Evolutionary conservation across 2,888 invertebrate genomes (phyloP).

Genomic region (Synanthedon tipuliformis): DNA sequence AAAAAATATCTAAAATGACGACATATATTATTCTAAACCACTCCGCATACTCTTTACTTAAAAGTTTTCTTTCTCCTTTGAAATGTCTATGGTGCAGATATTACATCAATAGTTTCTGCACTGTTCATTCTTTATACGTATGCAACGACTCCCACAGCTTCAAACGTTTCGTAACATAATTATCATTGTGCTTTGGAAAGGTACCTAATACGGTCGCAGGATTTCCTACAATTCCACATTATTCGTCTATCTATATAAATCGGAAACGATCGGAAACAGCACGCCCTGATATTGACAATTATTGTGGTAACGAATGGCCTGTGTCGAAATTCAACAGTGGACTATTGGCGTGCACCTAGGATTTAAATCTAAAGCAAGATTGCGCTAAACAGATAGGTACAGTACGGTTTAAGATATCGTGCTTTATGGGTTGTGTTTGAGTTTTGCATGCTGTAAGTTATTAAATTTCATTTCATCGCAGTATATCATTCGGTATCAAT

Average conservation of each 20-base stretch:
- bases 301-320: constrained; percentile 40
- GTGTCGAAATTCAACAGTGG: constrained; percentile 32
- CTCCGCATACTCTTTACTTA: too few species aligned
- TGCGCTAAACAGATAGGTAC: constrained; percentile 26
- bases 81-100: too few species aligned
- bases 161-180: constrained; percentile 45
- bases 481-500: constrained; percentile 14
- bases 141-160: constrained; percentile 24
- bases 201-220: constrained; percentile 34
- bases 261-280: constrained; percentile 41
- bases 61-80: too few species aligned
- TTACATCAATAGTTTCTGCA: not conserved
- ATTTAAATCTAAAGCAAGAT: constrained; percentile 37
- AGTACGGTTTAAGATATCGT: constrained; percentile 17
- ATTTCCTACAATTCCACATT: constrained; percentile 31
- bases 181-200: constrained; percentile 54
- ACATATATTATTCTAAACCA: too few species aligned
- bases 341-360: constrained; percentile 25
- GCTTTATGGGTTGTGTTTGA: constrained; percentile 8
- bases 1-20: too few species aligned
- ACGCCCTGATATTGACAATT: constrained; percentile 45
- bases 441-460: constrained; percentile 17
- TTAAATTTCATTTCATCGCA: constrained; percentile 13
- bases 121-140: not conserved
- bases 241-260: constrained; percentile 36